Evolutionary conservation across 1,140 invertebrate species (phyloP), one percentile per base, ranked within the genome.

Genomic region (Prorops nasuta): DNA sequence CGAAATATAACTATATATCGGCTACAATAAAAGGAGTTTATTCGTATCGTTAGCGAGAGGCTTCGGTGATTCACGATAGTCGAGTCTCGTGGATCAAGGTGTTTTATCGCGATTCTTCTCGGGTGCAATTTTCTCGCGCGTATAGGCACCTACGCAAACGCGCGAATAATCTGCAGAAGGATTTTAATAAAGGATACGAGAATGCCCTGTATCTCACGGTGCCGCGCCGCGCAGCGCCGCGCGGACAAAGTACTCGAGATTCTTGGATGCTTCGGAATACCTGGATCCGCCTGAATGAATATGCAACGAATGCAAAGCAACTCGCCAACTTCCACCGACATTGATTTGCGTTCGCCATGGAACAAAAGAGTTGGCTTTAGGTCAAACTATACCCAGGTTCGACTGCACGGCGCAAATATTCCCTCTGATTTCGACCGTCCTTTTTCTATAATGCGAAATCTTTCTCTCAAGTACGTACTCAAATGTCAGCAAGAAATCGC

Each of bases 221-320:
- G 38, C 3, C 6, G 20, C 3, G 4, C 6, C 15, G 9, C 34
- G 58, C 51, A n/a, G 6, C 3, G 6, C 14, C 34, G 58, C 51
- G 39, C 43, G 52, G 56, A 60, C 56, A 64, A 66, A 69, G 64
- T 66, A 66, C 63, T 66, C 57, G 54, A 55, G 61, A 66, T 68
- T 63, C 61, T 66, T 64, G 63, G 63, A 63, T 64, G 54, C 51
- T 51, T 34, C 55, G 51, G 55, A 54, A 56, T 52, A 59, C 45
- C 56, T 55, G 52, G 55, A 55, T 54, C 45, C 52, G 40, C 44
- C 21, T 32, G 51, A 65, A 67, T 69, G 64, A 64, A 69, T 69
- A 69, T 69, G 61, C 67, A 69, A 56, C 49, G 51, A 61, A 69
- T 69, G 67, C 64, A 65, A 66, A 69, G 56, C 64, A 52, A 36